These are phyloP conservation scores for Hemicrepidius hirtus DNA, from an alignment of 2,888 invertebrate genomes.

Conservation along the genomic window DNA sequence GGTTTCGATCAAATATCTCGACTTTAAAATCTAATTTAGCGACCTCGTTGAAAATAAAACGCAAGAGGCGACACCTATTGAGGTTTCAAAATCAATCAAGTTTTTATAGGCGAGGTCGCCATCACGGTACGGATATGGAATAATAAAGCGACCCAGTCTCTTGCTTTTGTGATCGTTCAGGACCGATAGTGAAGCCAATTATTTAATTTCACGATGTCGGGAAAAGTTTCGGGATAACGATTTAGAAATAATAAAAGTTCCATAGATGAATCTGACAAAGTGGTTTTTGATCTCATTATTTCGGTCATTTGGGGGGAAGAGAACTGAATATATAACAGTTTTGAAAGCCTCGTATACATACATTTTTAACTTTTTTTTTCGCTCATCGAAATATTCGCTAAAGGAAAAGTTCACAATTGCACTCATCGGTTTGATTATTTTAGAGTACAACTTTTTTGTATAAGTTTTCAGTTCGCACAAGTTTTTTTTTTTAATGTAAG, in stretches of 20 bases:
- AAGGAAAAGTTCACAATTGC: too few species aligned
- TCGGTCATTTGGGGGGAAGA: slow-evolving; percentile 13
- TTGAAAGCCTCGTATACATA: not conserved
- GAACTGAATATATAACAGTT: slow-evolving; percentile 3
- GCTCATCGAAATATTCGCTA: too few species aligned
- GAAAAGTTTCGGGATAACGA: slow-evolving; percentile 31
- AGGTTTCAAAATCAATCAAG: slow-evolving; percentile 50
- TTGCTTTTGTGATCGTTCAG: slow-evolving; percentile 35
- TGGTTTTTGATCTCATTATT: slow-evolving; percentile 32
- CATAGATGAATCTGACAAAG: slow-evolving; percentile 16
- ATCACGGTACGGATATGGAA: slow-evolving; percentile 45
- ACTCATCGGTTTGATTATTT: too few species aligned
- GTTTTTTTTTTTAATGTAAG: too few species aligned
- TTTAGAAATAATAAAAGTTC: slow-evolving; percentile 30
- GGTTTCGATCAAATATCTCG: slow-evolving; percentile 28
- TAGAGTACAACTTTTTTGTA: too few species aligned
- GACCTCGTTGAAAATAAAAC: slow-evolving; percentile 37
- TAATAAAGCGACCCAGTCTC: slow-evolving; percentile 40
- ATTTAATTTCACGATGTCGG: slow-evolving; percentile 36
- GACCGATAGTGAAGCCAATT: slow-evolving; percentile 38
- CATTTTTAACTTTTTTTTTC: too few species aligned
- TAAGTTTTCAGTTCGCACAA: too few species aligned
- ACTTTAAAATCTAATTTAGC: slow-evolving; percentile 38
- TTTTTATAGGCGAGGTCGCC: slow-evolving; percentile 46
- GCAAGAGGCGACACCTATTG: slow-evolving; percentile 41